phyloP scores from a whole-genome alignment of 2,113 vertebrate species.

The Acanthochromis polyacanthus region DNA sequence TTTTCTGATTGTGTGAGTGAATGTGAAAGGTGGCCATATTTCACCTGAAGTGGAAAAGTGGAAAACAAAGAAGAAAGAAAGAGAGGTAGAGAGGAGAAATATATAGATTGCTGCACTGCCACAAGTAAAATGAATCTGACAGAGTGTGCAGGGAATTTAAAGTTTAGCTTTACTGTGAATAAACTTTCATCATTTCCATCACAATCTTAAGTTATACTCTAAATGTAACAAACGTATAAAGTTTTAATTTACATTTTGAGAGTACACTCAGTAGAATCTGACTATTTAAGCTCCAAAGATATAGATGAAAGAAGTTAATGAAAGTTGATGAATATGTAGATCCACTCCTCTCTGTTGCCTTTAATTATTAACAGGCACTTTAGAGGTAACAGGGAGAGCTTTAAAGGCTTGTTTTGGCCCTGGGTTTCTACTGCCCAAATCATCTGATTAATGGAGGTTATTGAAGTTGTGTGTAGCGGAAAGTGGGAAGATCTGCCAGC shows the following conservation, averaged over 20 bases:
- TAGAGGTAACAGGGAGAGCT: neutral
- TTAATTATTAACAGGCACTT: neutral
- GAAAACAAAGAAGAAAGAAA: conserved; percentile 7
- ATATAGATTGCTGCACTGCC: conserved; percentile 1
- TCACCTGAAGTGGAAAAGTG: neutral
- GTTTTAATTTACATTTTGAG: neutral
- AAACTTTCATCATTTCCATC: conserved; percentile 8
- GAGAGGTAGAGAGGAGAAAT: neutral
- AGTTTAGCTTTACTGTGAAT: neutral
- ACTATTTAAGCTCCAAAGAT: neutral
- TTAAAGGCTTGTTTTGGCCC: neutral
- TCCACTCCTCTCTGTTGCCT: neutral
- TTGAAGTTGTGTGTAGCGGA: too few relatives aligned
- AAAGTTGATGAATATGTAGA: conserved; percentile 5
- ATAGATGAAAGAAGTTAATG: neutral
- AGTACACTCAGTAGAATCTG: neutral
- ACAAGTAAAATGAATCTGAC: conserved; percentile 8
- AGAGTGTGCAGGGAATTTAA: neutral
- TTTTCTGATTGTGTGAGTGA: conserved; percentile 21
- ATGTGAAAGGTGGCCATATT: conserved; percentile 16
- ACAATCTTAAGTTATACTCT: neutral
- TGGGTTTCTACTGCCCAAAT: neutral
- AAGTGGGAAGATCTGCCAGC: too few relatives aligned
- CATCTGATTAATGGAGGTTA: too few relatives aligned
- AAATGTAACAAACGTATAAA: neutral